A percentile compares a stretch with the other conserved stretches of the same genome.
phyloP scores from a whole-genome alignment of 2,888 invertebrate genomes.

The Euclidia mi region DNA sequence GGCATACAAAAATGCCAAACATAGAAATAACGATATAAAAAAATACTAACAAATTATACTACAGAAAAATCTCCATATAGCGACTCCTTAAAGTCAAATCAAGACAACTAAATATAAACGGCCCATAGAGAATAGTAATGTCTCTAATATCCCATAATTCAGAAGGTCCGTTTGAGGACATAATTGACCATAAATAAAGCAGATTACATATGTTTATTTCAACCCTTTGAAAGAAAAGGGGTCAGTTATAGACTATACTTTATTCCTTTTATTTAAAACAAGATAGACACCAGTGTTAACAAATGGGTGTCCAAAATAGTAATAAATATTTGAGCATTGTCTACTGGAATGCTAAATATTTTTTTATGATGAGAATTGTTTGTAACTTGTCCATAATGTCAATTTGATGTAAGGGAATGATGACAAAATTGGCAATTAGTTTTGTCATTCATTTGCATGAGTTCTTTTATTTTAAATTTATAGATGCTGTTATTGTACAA shows the following conservation, averaged over 20 bases:
- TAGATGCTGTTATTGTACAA: too few relatives aligned
- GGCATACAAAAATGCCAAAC: too few relatives aligned
- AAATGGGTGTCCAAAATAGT: conserved; percentile 54
- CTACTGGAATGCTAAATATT: conserved; percentile 23
- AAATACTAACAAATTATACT: background rate
- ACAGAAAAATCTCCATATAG: background rate
- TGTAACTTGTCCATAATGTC: conserved; percentile 34
- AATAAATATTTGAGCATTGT: conserved; percentile 53
- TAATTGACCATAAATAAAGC: conserved; percentile 89
- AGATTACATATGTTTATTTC: conserved; percentile 83
- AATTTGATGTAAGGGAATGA: conserved; percentile 32
- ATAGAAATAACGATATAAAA: background rate
- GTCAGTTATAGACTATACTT: conserved; percentile 42
- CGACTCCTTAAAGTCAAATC: conserved; percentile 48
- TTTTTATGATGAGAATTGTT: conserved; percentile 34
- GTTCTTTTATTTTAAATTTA: background rate
- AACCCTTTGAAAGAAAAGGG: conserved; percentile 68
- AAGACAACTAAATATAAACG: conserved; percentile 77
- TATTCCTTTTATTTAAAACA: conserved; percentile 25
- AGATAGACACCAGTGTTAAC: conserved; percentile 53
- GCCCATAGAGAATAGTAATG: conserved; percentile 68
- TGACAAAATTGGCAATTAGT: conserved; percentile 17
- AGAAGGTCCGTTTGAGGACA: conserved; percentile 76
- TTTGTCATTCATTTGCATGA: conserved; percentile 7
- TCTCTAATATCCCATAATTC: conserved; percentile 76